Evolutionary conservation across 2,797 vertebrate species (phyloP), one percentile per base, ranked within the genome.

Genomic region (Balearica regulorum): DNA sequence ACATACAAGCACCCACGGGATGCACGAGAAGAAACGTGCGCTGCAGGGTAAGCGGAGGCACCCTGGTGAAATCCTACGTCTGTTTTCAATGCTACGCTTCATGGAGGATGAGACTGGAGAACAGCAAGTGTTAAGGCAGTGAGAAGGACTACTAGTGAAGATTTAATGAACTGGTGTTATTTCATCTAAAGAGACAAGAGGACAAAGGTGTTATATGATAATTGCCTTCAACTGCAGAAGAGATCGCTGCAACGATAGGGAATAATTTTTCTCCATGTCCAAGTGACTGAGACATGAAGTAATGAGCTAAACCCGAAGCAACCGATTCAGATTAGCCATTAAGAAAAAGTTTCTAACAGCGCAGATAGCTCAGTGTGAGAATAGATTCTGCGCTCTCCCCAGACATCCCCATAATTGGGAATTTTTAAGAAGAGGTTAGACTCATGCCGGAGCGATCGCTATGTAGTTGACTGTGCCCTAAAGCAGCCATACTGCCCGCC

Each of bases 201-300:
- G 77, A 35, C 26, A 61, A 20, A 58, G 33, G 62, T 89, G 62
- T 16, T 82, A 35, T 5, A 10, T 39, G 28, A 39, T 87, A 94
- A 97, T 92, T 92, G 39, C 53, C 64, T 91, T 89, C 70, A 85
- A 91, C 60, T 44, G 77, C 71, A 66, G n/a, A 73, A 79, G 28
- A 66, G 18, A 25, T 18, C 37, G 39, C 75, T 77, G 53, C 31
- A 73, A 77, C 88, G 22, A 41, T 3, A 46, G 39, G 66, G 66
- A 88, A 54, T 69, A 43, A 43, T 82, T 96, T 86, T 93, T 79
- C 44, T 73, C 44, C 12, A 2, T 48, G 48, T 87, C 76, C 55
- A 48, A 69, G 49, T 35, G 80, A 94, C 78, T 46, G 62, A 78
- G 72, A 86, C 69, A 39, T 4, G 9, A 65, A 81, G 11, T 62